phyloP scores from a whole-genome alignment of 2,888 invertebrate genomes.

The Frankliniella intonsa region DNA sequence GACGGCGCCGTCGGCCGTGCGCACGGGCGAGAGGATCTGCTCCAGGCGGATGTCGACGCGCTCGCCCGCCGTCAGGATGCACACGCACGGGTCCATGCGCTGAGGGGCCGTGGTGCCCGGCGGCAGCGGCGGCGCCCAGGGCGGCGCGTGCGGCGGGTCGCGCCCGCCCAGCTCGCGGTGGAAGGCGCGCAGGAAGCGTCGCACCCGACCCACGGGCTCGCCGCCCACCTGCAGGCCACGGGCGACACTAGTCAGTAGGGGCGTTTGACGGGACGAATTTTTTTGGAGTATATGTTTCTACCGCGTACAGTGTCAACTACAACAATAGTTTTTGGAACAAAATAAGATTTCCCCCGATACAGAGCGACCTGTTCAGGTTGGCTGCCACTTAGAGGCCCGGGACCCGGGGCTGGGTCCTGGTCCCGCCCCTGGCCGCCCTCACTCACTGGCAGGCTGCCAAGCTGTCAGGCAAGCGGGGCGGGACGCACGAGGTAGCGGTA shows the following conservation, averaged over 20 bases:
- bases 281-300: too few species aligned
- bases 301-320: too few species aligned
- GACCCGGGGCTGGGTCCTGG: not conserved
- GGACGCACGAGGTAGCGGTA: not conserved
- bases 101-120: constrained; percentile 51
- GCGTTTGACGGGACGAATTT: too few species aligned
- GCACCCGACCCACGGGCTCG: constrained; percentile 6
- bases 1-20: constrained; percentile 50
- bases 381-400: not conserved
- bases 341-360: too few species aligned
- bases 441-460: not conserved
- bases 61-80: constrained; percentile 34
- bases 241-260: too few species aligned
- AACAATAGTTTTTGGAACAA: not conserved
- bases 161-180: constrained; percentile 50
- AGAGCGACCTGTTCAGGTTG: not conserved
- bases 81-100: constrained; percentile 50
- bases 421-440: not conserved
- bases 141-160: constrained; percentile 49
- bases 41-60: constrained; percentile 47
- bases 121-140: constrained; percentile 50
- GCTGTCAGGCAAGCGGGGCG: not conserved
- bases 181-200: constrained; percentile 49
- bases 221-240: not conserved
- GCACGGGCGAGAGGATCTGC: constrained; percentile 50